Percentiles rank a stretch among this genome's conserved stretches.
These are phyloP conservation scores for Netelia inedita DNA, from an alignment of 2,888 invertebrate genomes.

Conservation along the genomic window DNA sequence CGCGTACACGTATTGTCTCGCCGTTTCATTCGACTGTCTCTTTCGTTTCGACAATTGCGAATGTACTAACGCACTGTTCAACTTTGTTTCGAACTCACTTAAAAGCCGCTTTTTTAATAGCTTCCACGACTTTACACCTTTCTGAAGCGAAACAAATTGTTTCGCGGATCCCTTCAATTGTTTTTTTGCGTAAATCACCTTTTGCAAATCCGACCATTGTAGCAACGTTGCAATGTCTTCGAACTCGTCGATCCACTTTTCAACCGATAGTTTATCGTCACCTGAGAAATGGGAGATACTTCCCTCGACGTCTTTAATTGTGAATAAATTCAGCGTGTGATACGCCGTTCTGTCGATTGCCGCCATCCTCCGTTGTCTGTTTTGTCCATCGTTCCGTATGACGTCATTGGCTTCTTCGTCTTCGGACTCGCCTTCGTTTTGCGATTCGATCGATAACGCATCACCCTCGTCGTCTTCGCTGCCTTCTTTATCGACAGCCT, in stretches of 20 bases:
- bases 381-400: background rate
- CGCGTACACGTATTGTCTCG: constrained; percentile 65
- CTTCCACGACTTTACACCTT: constrained; percentile 46
- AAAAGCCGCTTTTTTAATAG: constrained; percentile 53
- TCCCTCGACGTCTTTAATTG: constrained; percentile 57
- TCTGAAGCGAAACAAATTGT: constrained; percentile 62
- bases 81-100: constrained; percentile 56
- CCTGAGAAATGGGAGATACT: constrained; percentile 56
- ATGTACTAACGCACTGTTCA: constrained; percentile 63
- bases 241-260: constrained; percentile 66
- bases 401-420: constrained; percentile 3
- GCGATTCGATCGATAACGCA: background rate
- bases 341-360: background rate
- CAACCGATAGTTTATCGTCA: constrained; percentile 35
- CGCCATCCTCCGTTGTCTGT: background rate
- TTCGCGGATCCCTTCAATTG: constrained; percentile 67
- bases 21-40: constrained; percentile 43
- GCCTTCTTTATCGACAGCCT: constrained; percentile 2
- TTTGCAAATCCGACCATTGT: constrained; percentile 62
- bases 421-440: background rate
- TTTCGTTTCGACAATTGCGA: constrained; percentile 40
- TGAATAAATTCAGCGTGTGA: constrained; percentile 11
- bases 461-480: constrained; percentile 56
- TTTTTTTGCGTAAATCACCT: constrained; percentile 66
- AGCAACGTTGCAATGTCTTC: constrained; percentile 68